Percentiles rank a stretch among this genome's conserved stretches.
phyloP scores from a whole-genome alignment of 2,797 vertebrate species.

The Pyrocephalus nanus region DNA sequence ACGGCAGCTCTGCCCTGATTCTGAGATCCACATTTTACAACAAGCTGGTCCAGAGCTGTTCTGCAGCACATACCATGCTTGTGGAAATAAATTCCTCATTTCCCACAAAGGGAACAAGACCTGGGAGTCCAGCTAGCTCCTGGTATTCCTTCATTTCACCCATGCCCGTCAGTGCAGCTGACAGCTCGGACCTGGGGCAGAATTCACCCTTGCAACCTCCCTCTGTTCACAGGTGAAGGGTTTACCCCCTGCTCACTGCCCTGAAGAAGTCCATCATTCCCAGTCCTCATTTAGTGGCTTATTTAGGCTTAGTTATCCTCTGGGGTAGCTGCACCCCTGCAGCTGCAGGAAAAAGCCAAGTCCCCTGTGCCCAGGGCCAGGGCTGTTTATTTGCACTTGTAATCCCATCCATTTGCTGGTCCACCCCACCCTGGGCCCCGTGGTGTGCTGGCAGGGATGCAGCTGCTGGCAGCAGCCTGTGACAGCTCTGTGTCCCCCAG shows the following conservation, averaged over 20 bases:
- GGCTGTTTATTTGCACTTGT: neutral
- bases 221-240: neutral
- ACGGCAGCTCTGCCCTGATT: neutral
- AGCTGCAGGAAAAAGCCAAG: neutral
- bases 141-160: neutral
- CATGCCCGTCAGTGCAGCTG: neutral
- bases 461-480: neutral
- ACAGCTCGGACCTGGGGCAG: neutral
- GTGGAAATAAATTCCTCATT: neutral
- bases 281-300: neutral
- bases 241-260: neutral
- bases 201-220: fast-evolving
- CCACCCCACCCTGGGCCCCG: neutral
- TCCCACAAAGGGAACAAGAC: neutral
- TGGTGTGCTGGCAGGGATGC: neutral
- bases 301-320: neutral
- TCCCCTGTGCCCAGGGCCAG: neutral
- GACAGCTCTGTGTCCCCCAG: fast-evolving
- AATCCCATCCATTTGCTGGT: neutral
- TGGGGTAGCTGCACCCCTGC: neutral
- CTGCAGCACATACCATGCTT: neutral
- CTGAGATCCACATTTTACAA: neutral
- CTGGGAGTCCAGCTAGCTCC: neutral
- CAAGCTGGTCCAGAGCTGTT: neutral
- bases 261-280: neutral